phyloP scores from a whole-genome alignment of 2,888 invertebrate species.

The Cyrtodaria siliqua region DNA sequence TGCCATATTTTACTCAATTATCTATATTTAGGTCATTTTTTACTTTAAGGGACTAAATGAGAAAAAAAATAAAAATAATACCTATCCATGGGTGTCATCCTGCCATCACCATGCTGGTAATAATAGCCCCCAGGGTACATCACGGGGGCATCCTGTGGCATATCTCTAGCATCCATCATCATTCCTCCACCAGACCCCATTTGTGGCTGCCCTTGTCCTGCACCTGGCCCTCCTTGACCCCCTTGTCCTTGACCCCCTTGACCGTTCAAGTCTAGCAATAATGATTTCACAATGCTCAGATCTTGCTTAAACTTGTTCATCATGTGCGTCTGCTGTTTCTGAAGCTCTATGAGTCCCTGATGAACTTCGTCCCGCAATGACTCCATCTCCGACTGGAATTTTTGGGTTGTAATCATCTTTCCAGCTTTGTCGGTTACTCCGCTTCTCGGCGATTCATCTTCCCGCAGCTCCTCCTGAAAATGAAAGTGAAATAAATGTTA shows the following conservation, averaged over 20 bases:
- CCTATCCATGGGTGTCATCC: too few species aligned
- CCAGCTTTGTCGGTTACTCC: conserved; percentile 10
- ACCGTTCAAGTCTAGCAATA: conserved; percentile 64
- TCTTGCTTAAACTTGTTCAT: conserved; percentile 72
- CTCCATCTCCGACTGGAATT: conserved; percentile 73
- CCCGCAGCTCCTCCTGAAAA: conserved; percentile 50
- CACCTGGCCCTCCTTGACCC: conserved; percentile 11
- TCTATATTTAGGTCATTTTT: too few species aligned
- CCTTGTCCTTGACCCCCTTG: conserved; percentile 34
- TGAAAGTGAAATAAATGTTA: not conserved
- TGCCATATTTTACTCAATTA: too few species aligned
- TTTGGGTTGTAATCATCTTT: conserved; percentile 65
- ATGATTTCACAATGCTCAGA: conserved; percentile 67
- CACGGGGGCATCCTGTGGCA: not conserved
- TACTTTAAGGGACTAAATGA: too few species aligned
- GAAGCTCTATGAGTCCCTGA: conserved; percentile 61
- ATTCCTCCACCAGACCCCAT: conserved; percentile 1
- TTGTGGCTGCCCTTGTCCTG: conserved; percentile 2
- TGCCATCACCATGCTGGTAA: too few species aligned
- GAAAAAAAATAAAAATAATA: too few species aligned
- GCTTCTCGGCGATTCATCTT: conserved; percentile 24
- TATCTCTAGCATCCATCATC: not conserved
- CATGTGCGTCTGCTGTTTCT: conserved; percentile 70
- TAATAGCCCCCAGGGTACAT: too few species aligned
- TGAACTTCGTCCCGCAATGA: conserved; percentile 59